phyloP scores from a whole-genome alignment of 1,140 invertebrate genomes.

The Araneus ventricosus region DNA sequence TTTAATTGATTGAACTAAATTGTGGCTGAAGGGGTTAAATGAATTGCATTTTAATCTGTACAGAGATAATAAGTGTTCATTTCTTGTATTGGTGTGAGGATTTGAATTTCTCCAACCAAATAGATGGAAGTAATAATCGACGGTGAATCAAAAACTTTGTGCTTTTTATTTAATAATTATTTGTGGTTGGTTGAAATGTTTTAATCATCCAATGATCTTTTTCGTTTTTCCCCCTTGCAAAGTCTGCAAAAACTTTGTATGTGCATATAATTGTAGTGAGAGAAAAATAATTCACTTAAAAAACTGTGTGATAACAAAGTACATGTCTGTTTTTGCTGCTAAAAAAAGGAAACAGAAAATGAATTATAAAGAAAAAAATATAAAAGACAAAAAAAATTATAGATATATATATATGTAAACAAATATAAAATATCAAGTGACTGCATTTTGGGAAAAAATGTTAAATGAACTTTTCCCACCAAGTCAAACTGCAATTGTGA shows the following conservation, averaged over 20 bases:
- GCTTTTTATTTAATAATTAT: background rate
- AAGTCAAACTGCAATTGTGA: conserved; percentile 71
- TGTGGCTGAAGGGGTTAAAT: background rate
- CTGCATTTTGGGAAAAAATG: conserved; percentile 57
- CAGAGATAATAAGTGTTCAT: conserved; percentile 24
- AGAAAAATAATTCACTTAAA: conserved; percentile 54
- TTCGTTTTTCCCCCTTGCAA: background rate
- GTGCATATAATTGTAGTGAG: conserved; percentile 71
- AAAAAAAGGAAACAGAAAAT: background rate
- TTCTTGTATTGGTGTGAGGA: background rate
- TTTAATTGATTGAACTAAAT: background rate
- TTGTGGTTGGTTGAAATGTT: conserved; percentile 22
- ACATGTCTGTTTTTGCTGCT: conserved; percentile 57
- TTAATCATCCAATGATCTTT: background rate
- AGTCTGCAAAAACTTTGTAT: conserved; percentile 31
- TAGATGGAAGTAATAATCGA: background rate
- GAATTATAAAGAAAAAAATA: background rate
- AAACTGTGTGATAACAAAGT: conserved; percentile 72
- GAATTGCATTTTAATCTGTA: conserved; percentile 34
- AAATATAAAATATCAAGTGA: conserved; percentile 61
- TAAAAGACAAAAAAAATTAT: conserved; percentile 22
- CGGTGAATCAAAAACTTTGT: conserved; percentile 35
- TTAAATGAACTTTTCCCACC: conserved; percentile 40
- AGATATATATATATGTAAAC: conserved; percentile 19
- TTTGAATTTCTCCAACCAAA: conserved; percentile 24